phyloP scores from a whole-genome alignment of 2,113 vertebrate species.

The Myxocyprinus asiaticus region DNA sequence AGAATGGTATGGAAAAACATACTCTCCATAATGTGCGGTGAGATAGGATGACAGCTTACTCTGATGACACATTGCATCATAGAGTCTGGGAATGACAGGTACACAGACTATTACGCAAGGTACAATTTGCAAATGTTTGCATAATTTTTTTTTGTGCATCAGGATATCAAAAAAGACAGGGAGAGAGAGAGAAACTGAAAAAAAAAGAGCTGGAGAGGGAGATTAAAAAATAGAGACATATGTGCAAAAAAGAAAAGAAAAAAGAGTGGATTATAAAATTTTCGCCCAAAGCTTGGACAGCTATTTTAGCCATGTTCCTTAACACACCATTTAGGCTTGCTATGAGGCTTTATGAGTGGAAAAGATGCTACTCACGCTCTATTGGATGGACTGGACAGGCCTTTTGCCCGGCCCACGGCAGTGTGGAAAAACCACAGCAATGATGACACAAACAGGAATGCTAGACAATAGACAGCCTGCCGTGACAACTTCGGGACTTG shows the following conservation, averaged over 20 bases:
- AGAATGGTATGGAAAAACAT: background rate
- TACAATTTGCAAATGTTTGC: background rate
- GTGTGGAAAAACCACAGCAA: background rate
- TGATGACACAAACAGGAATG: constrained; percentile 40
- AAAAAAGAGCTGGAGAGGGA: background rate
- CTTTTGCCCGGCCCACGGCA: constrained; percentile 4
- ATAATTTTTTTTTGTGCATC: background rate
- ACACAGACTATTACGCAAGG: background rate
- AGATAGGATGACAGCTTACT: background rate
- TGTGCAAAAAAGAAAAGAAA: background rate
- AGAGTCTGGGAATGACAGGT: background rate
- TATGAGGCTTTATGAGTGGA: background rate
- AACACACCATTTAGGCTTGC: background rate
- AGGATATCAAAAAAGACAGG: background rate
- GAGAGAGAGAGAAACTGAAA: background rate
- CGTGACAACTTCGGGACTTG: constrained; percentile 24
- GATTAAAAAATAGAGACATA: too few relatives aligned
- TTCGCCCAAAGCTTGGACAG: background rate
- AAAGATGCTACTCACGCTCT: constrained; percentile 19
- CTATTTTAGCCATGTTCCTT: background rate
- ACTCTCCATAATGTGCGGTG: background rate
- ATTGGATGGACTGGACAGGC: constrained; percentile 13
- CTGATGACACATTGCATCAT: background rate
- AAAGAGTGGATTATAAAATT: background rate
- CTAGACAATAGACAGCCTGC: constrained; percentile 24